A percentile compares a stretch with the other conserved stretches of the same genome.
These are phyloP conservation scores for Lagorchestes hirsutus DNA, from an alignment of 2,797 vertebrate genomes.

Conservation along the genomic window DNA sequence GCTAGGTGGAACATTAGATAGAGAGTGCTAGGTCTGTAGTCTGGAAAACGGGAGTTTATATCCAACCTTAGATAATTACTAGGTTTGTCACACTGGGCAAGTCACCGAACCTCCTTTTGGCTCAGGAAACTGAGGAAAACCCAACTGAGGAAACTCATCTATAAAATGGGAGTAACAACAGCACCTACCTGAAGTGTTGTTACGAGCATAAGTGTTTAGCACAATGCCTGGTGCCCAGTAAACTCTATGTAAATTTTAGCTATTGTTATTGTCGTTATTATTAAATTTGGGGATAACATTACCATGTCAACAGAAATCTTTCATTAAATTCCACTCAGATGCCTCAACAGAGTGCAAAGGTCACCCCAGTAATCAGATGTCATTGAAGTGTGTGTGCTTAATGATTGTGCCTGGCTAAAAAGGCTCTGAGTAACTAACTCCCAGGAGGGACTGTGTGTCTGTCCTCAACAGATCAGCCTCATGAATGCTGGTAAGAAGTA, in stretches of 20 bases:
- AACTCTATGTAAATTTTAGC: neutral
- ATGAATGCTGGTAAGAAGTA: neutral
- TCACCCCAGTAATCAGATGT: neutral
- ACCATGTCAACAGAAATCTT: neutral
- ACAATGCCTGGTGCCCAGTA: neutral
- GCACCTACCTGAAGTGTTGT: neutral
- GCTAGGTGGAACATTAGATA: neutral
- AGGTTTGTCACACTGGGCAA: neutral
- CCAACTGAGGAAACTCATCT: neutral
- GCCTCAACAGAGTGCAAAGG: neutral
- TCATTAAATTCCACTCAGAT: neutral
- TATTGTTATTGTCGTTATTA: neutral
- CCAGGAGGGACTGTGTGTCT: neutral
- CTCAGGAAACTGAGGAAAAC: neutral
- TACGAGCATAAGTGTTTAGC: neutral
- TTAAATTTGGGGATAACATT: neutral
- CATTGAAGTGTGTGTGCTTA: neutral
- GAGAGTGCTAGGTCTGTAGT: neutral
- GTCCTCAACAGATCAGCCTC: neutral
- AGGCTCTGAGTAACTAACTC: neutral
- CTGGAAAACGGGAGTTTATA: neutral
- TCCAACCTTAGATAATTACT: neutral
- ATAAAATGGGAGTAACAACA: neutral
- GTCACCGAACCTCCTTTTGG: neutral
- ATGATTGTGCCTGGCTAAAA: neutral